A percentile compares a stretch with the other conserved stretches of the same genome.
phyloP scores from a whole-genome alignment of 2,888 invertebrate species.

The Drosophila meridiana region DNA sequence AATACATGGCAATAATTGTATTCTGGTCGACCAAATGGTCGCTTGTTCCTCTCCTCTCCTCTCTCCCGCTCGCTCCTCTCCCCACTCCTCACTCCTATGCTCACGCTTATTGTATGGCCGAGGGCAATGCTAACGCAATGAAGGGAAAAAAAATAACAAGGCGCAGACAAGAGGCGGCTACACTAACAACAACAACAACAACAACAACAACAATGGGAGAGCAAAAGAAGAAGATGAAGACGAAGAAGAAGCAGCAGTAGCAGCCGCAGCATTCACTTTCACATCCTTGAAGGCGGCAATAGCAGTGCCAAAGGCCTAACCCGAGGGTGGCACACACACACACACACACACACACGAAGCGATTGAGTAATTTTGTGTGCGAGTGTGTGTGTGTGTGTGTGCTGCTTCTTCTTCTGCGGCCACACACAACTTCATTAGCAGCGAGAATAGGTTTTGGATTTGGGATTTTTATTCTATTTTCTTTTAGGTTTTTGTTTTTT shows the following conservation, averaged over 20 bases:
- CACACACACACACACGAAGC: conserved; percentile 30
- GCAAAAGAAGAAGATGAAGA: neutral
- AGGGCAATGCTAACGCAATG: conserved; percentile 37
- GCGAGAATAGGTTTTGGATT: conserved; percentile 38
- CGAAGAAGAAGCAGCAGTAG: neutral
- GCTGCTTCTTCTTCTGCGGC: conserved; percentile 30
- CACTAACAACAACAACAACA: conserved; percentile 39
- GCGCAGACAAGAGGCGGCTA: conserved; percentile 73
- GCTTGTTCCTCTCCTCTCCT: neutral
- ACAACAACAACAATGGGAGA: conserved; percentile 19
- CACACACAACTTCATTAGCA: conserved; percentile 74
- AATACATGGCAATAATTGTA: conserved; percentile 59
- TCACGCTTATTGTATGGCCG: conserved; percentile 15
- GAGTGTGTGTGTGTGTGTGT: conserved; percentile 14
- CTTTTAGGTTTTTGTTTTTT: neutral
- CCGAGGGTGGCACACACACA: conserved; percentile 61
- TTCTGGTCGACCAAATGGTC: conserved; percentile 42
- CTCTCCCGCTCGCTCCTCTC: neutral
- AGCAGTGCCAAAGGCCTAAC: conserved; percentile 59
- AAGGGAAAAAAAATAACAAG: conserved; percentile 72
- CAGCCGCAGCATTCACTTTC: conserved; percentile 40
- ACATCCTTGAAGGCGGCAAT: conserved; percentile 47
- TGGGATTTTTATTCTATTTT: conserved; percentile 21
- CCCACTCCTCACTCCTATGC: neutral
- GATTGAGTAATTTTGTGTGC: conserved; percentile 73